These are phyloP conservation scores for Alouatta palliata DNA, from an alignment of 2,113 vertebrate species.

Conservation along the genomic window DNA sequence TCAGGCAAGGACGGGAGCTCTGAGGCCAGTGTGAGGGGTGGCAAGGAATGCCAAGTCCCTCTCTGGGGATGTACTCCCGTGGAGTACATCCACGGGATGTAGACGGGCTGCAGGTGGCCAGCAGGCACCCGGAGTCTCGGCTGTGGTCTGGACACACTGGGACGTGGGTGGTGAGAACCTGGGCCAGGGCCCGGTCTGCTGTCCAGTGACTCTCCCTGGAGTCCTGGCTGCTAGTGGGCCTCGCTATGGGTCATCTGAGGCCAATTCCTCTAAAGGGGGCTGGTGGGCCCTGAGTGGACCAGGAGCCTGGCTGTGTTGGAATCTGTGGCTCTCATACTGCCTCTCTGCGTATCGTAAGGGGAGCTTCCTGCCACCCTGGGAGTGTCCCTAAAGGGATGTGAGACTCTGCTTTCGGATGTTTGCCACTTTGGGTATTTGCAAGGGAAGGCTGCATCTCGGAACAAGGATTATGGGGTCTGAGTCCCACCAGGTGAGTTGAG, in stretches of 20 bases:
- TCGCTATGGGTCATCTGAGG: neutral
- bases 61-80: rapidly evolving
- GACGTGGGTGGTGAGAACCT: neutral
- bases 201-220: neutral
- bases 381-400: too few species aligned
- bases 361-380: too few species aligned
- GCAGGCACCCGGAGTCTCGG: too few species aligned
- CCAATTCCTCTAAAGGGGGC: neutral
- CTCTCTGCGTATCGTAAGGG: too few species aligned
- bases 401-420: too few species aligned
- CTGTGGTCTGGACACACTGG: neutral
- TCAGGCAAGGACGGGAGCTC: too few species aligned
- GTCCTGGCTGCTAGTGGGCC: neutral
- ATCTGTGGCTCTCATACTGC: too few species aligned
- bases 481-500: neutral
- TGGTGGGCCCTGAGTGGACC: too few species aligned
- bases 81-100: neutral
- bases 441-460: neutral
- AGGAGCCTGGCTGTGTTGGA: too few species aligned
- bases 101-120: neutral
- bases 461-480: neutral
- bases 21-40: rapidly evolving
- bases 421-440: too few species aligned
- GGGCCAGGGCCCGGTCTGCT: neutral
- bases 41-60: neutral